Conservation (phyloP, 2,888 invertebrate species). For the Dynastes tityus region DNA sequence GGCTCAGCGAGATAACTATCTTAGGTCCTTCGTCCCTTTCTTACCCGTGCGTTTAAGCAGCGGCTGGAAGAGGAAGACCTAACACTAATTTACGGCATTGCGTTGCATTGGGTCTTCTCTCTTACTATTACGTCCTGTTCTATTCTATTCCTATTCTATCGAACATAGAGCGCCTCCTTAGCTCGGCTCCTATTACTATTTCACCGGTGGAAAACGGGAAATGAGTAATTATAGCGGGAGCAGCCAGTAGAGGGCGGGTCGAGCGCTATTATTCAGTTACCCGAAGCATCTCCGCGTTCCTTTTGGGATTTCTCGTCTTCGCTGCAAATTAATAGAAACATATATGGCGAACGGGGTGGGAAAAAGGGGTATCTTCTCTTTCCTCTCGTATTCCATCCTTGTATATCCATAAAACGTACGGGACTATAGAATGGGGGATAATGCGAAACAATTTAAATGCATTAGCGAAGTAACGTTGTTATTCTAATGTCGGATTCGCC, state of each 20-base stretch:
- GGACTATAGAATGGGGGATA: slow-evolving; percentile 5
- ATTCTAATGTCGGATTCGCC: slow-evolving; percentile 1
- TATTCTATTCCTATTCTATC: background rate
- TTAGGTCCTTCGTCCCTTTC: no score
- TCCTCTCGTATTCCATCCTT: background rate
- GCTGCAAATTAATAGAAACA: no score
- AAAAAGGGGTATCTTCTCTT: no score
- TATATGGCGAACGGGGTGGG: no score
- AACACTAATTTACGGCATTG: background rate
- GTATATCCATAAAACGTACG: background rate
- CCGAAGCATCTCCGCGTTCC: background rate
- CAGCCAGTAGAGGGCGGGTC: background rate
- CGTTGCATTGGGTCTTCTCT: background rate
- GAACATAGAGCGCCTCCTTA: background rate
- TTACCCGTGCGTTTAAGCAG: no score
- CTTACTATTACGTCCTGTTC: slow-evolving; percentile 6
- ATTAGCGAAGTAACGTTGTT: slow-evolving; percentile 33
- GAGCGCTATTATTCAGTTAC: slow-evolving; percentile 14
- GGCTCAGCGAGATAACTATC: no score
- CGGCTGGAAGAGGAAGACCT: no score
- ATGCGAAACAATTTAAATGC: slow-evolving; percentile 41
- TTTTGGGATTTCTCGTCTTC: no score
- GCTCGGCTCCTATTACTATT: background rate
- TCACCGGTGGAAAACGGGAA: background rate
- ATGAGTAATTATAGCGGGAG: slow-evolving; percentile 21